Evolutionary conservation across 2,888 invertebrate genomes (phyloP).

Genomic region (Lithosia quadra): DNA sequence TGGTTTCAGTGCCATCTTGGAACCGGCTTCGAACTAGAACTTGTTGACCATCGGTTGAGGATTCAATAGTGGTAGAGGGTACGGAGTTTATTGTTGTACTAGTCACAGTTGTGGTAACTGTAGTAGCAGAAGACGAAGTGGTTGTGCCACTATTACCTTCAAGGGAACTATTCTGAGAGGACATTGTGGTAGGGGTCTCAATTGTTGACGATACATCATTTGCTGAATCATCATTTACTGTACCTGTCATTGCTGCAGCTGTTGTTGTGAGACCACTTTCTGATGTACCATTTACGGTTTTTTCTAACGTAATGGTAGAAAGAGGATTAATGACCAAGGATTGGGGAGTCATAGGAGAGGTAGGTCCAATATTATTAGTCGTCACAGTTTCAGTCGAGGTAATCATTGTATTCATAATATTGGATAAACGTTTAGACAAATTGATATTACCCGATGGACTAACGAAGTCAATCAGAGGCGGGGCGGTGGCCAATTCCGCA

Average conservation of each 20-base stretch:
- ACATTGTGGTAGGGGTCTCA: conserved; percentile 30
- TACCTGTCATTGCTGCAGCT: conserved; percentile 33
- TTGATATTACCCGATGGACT: conserved; percentile 64
- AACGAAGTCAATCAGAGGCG: conserved; percentile 68
- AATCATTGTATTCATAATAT: conserved; percentile 77
- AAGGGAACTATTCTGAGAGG: conserved; percentile 35
- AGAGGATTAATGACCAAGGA: conserved; percentile 48
- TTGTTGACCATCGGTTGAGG: conserved; percentile 48
- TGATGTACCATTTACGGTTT: conserved; percentile 47
- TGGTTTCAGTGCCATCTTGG: conserved; percentile 35
- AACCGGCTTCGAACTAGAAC: conserved; percentile 39
- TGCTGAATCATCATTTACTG: conserved; percentile 8
- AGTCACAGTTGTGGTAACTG: conserved; percentile 30
- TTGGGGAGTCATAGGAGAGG: conserved; percentile 53
- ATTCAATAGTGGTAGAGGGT: conserved; percentile 41
- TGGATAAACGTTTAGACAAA: conserved; percentile 73
- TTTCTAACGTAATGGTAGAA: conserved; percentile 47
- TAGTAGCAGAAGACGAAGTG: conserved; percentile 37
- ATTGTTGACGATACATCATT: conserved; percentile 33
- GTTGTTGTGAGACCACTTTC: conserved; percentile 45
- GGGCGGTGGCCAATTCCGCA: conserved; percentile 74
- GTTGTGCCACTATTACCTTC: conserved; percentile 36
- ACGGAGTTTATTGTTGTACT: conserved; percentile 35
- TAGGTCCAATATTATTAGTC: conserved; percentile 47
- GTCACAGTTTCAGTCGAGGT: conserved; percentile 62